Conservation (phyloP, 2,888 invertebrate species). For the Dorcus parallelipipedus region DNA sequence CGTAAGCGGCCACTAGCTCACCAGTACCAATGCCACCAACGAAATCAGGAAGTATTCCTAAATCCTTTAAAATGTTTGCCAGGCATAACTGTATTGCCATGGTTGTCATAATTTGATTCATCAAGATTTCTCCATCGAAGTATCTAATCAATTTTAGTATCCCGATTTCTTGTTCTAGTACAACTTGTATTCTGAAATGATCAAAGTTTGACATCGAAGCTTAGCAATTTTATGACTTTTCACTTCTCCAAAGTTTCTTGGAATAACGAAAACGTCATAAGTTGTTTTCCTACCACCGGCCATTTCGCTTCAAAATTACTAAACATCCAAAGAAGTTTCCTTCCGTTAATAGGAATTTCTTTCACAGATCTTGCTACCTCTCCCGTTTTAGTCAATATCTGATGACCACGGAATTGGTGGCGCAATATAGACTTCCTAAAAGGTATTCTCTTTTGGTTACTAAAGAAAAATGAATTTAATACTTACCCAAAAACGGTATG, state of each 20-base stretch:
- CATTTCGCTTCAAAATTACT: too few species aligned
- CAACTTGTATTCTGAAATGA: slow-evolving; percentile 5
- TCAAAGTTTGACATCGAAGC: background rate
- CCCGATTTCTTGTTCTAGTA: background rate
- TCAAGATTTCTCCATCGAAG: background rate
- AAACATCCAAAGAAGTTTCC: too few species aligned
- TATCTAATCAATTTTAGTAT: background rate
- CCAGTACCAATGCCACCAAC: slow-evolving; percentile 74
- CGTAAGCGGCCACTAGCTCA: slow-evolving; percentile 7
- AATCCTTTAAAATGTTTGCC: slow-evolving; percentile 48
- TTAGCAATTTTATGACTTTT: too few species aligned
- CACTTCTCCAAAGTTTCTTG: too few species aligned
- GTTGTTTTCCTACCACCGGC: too few species aligned
- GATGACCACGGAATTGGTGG: slow-evolving; percentile 2
- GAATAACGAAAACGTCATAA: too few species aligned
- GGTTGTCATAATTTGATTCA: slow-evolving; percentile 11
- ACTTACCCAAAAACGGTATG: slow-evolving; percentile 22
- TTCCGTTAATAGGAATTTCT: too few species aligned
- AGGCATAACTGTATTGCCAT: slow-evolving; percentile 54
- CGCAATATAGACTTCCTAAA: background rate
- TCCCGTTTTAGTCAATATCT: background rate
- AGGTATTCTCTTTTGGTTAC: background rate
- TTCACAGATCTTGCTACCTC: background rate
- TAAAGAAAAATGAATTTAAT: background rate
- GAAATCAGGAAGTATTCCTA: slow-evolving; percentile 36